Evolutionary conservation across 2,888 invertebrate genomes (phyloP).

Genomic region (Trichacis sp.): DNA sequence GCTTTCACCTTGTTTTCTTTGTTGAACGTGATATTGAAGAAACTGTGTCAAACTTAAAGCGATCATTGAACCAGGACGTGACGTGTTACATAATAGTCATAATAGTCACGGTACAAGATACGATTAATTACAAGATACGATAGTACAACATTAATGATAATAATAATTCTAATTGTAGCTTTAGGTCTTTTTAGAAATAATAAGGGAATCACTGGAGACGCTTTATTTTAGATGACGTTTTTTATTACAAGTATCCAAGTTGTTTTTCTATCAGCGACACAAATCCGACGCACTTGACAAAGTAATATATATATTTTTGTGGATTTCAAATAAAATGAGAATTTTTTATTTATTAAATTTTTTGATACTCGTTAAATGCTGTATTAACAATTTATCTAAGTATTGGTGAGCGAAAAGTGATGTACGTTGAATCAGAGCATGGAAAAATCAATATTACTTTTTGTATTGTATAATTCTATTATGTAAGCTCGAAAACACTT

Average conservation of each 20-base stretch:
- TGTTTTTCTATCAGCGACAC: not conserved
- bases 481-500: not conserved
- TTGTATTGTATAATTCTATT: too few species aligned
- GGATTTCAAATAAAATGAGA: not conserved
- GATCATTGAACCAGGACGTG: not conserved
- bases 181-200: slow-evolving; percentile 12
- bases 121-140: slow-evolving; percentile 31
- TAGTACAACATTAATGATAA: slow-evolving; percentile 40
- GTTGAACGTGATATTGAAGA: not conserved
- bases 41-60: not conserved
- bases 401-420: not conserved
- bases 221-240: slow-evolving; percentile 4
- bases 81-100: not conserved
- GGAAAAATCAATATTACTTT: too few species aligned
- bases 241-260: not conserved
- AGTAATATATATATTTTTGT: slow-evolving; percentile 4
- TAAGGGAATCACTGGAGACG: slow-evolving; percentile 40
- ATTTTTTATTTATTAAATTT: not conserved
- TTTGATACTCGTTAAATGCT: not conserved
- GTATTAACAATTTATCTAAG: not conserved
- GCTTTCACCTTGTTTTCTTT: slow-evolving; percentile 1
- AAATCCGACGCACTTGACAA: not conserved
- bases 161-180: slow-evolving; percentile 16
- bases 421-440: not conserved
- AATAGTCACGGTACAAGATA: slow-evolving; percentile 32